Percentiles rank a stretch among this genome's conserved stretches.
These are phyloP conservation scores for Onchidella celtica DNA, from an alignment of 2,888 invertebrate species.

Conservation along the genomic window DNA sequence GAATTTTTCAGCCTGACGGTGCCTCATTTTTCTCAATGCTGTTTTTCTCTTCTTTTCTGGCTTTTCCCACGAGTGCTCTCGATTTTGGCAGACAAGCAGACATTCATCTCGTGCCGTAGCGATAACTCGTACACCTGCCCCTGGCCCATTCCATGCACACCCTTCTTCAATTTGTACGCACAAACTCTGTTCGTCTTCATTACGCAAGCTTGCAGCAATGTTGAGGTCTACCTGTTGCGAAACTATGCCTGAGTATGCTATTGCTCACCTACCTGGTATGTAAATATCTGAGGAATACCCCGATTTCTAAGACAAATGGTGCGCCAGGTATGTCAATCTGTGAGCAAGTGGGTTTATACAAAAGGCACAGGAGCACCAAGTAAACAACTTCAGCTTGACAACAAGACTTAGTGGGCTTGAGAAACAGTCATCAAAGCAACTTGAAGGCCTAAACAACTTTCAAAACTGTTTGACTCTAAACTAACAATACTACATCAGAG, in stretches of 20 bases:
- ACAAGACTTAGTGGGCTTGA: neutral
- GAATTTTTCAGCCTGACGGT: too few relatives aligned
- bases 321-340: neutral
- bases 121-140: too few relatives aligned
- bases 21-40: too few relatives aligned
- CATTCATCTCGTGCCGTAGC: too few relatives aligned
- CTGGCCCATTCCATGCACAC: neutral
- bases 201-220: constrained; percentile 30
- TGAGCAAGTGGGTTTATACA: neutral
- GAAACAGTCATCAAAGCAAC: neutral
- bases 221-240: constrained; percentile 33
- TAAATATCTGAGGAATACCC: constrained; percentile 22
- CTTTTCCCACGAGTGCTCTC: neutral
- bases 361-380: neutral
- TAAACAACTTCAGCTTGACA: too few relatives aligned
- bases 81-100: neutral
- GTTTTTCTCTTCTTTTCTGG: too few relatives aligned
- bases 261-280: constrained; percentile 20
- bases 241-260: constrained; percentile 6
- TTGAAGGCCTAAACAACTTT: neutral
- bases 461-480: neutral
- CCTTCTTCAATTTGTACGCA: neutral
- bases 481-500: too few relatives aligned
- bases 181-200: neutral
- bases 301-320: neutral